Base-by-base conservation (phyloP, 2,888 invertebrate species). In the Brachycybe producta region DNA sequence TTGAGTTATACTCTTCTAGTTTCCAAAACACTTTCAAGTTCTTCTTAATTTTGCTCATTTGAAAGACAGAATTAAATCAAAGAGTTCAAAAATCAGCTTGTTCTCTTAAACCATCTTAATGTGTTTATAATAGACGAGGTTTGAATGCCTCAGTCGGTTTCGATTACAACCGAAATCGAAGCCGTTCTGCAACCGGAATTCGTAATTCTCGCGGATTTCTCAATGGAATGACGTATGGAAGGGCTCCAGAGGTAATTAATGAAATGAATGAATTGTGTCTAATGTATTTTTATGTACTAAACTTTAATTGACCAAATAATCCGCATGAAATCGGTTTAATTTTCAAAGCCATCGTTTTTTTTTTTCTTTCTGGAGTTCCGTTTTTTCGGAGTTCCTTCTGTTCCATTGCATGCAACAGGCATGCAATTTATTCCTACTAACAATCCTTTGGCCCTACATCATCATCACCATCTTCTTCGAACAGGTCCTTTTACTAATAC, bases 161-260 rank as follows among this genome's bases (percentile, higher is more conserved):
- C 49, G 44, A 19, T 11, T 34, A 13, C 13, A n/a, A n/a, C n/a
- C n/a, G 52, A 15, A 30, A 44, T 28, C 32, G 52, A 24, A 43
- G 49, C 17, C 42, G 52, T n/a, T 48, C 49, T 30, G 52, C 52
- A 5, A 49, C 52, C 24, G 52, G 52, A 15, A 8, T 52, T 13
- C 28, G 52, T 21, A 39, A 44, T 17, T 39, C 39, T 3, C 40
- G 52, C 21, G 52, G 52, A 7, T 49, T 26, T 36, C 26, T 23
- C 8, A 15, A 7, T 7, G 44, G 44, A 11, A 27, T 15, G 19
- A 15, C 23, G 11, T 34, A n/a, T n/a, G 41, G 41, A 27, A 24
- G 32, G 8, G 35, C 19, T 23, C 35, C 32, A 4, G 45, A 45
- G 45, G 45, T 45, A 34, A 45, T 5, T 19, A 19, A 27, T n/a